Evolutionary conservation across 1,140 invertebrate species (phyloP), one percentile per base, ranked within the genome.

Genomic region (Ips typographus): DNA sequence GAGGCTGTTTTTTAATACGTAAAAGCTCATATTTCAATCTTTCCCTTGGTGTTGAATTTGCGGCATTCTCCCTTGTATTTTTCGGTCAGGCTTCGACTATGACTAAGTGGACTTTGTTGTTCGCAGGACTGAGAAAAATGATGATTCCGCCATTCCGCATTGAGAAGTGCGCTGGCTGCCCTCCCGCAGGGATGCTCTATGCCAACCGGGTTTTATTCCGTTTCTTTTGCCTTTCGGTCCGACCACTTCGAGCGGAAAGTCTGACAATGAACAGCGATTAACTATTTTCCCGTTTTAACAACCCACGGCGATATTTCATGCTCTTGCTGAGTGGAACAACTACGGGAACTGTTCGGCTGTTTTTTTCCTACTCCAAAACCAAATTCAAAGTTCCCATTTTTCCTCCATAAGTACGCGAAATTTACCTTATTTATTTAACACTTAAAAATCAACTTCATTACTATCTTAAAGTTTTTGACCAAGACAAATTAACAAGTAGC

Each of bases 51-150:
- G 73, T 72, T 74, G 70, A 74, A 74, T 74, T 74, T 71, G 73
- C 71, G 75, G 74, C 68, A 70, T 70, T 73, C 73, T 75, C 75
- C 70, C 74, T 71, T 73, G 74, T 74, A 77, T 77, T 77, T 77
- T 77, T 79, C 74, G 75, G 76, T 77, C 77, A 77, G 71, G 72
- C 73, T 74, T 74, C 75, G 78, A 77, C 78, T 75, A 79, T 81
- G 80, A 81, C 80, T 81, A 81, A 81, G 80, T 81, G 80, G 78
- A 81, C 79, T 81, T 81, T 77, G 79, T 81, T 81, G 80, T 81
- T 81, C 77, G 73, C 71, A 68, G 72, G 80, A 81, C 80, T 78
- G 79, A 81, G 80, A 81, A 77, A 81, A 81, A 81, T 81, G 78
- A 80, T 79, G 77, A 62, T 62, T 62, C 60, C 60, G 60, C 60